Conservation (phyloP, 2,797 vertebrate genomes). For the Helicolenus hilgendorfi region DNA sequence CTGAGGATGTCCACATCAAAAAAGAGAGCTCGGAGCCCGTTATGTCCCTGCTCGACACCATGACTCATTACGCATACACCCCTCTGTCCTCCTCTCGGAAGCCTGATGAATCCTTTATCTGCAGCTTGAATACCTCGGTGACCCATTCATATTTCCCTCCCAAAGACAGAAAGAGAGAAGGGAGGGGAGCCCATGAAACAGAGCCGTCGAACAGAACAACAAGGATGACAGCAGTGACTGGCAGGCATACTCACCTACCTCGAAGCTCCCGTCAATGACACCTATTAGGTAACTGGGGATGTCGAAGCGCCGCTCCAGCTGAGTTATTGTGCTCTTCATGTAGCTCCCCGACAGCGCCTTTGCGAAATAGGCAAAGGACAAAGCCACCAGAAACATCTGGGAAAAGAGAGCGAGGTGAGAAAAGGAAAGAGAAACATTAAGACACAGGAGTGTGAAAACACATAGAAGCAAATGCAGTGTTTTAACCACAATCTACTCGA, state of each 20-base stretch:
- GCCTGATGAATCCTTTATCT: slow-evolving; percentile 75
- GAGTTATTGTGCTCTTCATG: slow-evolving; percentile 95
- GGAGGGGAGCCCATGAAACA: slow-evolving; percentile 35
- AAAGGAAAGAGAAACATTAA: slow-evolving; percentile 13
- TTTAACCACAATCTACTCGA: neutral
- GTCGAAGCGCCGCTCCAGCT: slow-evolving; percentile 95
- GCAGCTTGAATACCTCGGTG: slow-evolving; percentile 64
- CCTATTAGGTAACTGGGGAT: slow-evolving; percentile 92
- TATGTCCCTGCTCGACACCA: slow-evolving; percentile 61
- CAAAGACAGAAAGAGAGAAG: slow-evolving; percentile 41
- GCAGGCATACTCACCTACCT: slow-evolving; percentile 91
- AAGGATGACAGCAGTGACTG: slow-evolving; percentile 61
- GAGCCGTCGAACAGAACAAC: slow-evolving; percentile 49
- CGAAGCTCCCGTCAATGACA: slow-evolving; percentile 94
- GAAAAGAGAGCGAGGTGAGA: slow-evolving; percentile 22
- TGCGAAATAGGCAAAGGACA: slow-evolving; percentile 91
- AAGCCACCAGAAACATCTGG: slow-evolving; percentile 92
- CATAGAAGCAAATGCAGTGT: neutral
- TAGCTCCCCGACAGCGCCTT: slow-evolving; percentile 90
- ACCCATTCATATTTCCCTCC: slow-evolving; percentile 71
- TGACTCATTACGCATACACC: slow-evolving; percentile 61
- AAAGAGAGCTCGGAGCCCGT: slow-evolving; percentile 5
- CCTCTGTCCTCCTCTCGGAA: slow-evolving; percentile 42
- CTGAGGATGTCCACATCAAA: neutral
- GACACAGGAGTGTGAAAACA: neutral